These are phyloP conservation scores for Progne subis DNA, from an alignment of 2,113 vertebrate genomes.

Conservation along the genomic window DNA sequence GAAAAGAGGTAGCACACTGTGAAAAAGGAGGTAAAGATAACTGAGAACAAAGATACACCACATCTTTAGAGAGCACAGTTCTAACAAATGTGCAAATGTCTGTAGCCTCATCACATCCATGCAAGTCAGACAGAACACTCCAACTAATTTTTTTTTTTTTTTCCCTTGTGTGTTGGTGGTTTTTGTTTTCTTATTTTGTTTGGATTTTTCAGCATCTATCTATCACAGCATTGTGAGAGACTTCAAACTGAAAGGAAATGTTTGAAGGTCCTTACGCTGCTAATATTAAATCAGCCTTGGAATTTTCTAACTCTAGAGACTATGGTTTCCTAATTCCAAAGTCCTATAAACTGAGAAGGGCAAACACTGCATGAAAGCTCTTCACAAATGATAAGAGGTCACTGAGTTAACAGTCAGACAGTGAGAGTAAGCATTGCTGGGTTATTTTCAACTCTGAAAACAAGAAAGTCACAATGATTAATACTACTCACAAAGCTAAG, in stretches of 20 bases:
- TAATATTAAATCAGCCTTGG: slow-evolving; percentile 5
- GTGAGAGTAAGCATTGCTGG: neutral
- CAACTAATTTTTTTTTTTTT: neutral
- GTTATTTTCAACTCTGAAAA: neutral
- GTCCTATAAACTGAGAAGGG: neutral
- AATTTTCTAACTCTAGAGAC: neutral
- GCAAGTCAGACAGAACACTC: neutral
- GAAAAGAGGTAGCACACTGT: neutral
- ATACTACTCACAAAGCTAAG: neutral
- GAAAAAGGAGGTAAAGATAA: neutral
- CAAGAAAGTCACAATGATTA: neutral
- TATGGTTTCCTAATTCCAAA: neutral
- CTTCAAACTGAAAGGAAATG: neutral
- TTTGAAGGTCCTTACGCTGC: neutral
- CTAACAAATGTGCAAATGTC: neutral
- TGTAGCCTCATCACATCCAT: accelerated
- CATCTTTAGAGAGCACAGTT: neutral
- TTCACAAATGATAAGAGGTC: neutral
- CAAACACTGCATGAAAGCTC: neutral
- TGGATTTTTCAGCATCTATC: neutral
- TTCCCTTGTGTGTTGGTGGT: neutral
- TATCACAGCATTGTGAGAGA: neutral
- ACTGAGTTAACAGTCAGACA: neutral
- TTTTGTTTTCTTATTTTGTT: neutral
- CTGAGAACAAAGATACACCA: neutral